Percentiles rank a stretch among this genome's conserved stretches.
phyloP scores from a whole-genome alignment of 2,113 vertebrate species.

The Saguinus midas region DNA sequence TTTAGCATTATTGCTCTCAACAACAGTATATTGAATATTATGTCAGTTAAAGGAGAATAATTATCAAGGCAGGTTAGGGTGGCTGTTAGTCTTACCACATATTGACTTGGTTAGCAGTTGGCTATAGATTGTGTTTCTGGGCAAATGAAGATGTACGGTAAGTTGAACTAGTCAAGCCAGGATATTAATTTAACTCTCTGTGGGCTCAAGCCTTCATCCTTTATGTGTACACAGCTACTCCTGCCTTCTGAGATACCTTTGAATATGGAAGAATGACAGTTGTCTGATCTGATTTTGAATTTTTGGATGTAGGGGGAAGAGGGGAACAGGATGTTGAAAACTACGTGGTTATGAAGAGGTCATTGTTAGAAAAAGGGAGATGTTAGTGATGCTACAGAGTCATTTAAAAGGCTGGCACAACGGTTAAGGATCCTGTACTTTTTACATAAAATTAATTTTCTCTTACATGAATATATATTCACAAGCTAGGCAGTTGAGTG shows the following conservation, averaged over 20 bases:
- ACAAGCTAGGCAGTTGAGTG: neutral
- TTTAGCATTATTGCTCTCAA: slow-evolving; percentile 80
- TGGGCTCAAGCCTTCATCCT: slow-evolving; percentile 33
- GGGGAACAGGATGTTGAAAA: neutral
- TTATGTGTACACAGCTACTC: neutral
- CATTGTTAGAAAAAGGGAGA: neutral
- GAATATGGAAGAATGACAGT: neutral
- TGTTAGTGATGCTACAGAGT: neutral
- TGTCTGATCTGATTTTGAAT: neutral
- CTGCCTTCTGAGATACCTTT: slow-evolving; percentile 35
- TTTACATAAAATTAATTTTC: slow-evolving; percentile 48
- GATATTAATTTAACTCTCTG: slow-evolving; percentile 72
- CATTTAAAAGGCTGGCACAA: neutral
- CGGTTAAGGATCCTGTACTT: neutral
- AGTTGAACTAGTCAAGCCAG: slow-evolving; percentile 75
- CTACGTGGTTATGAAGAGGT: neutral
- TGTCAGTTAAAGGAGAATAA: slow-evolving; percentile 82
- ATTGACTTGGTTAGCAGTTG: slow-evolving; percentile 79
- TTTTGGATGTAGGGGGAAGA: neutral
- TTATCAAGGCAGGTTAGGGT: slow-evolving; percentile 79
- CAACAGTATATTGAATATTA: slow-evolving; percentile 82
- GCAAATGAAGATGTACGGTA: slow-evolving; percentile 74
- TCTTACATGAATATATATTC: neutral
- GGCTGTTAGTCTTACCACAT: slow-evolving; percentile 80
- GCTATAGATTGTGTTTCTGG: slow-evolving; percentile 75